Evolutionary conservation across 2,797 vertebrate genomes (phyloP), one percentile per base, ranked within the genome.

Genomic region (Alosa sapidissima): DNA sequence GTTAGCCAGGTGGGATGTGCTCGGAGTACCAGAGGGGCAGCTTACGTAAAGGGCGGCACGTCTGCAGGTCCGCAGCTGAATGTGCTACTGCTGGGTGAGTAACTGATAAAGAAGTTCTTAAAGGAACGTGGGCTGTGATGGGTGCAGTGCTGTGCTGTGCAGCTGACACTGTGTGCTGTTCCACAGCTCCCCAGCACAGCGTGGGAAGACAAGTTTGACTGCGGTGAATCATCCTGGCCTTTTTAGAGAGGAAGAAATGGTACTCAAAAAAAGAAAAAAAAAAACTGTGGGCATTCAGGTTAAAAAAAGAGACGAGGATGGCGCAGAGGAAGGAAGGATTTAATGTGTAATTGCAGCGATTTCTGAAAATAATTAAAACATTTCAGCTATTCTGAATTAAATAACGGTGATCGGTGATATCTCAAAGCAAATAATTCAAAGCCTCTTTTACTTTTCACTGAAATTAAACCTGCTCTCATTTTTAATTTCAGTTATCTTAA

Each of bases 31-130:
- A 89, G 72, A 36, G 85, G 83, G 86, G 85, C 82, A 81, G 85
- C 85, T 89, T 89, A 87, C 60, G 87, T 87, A 90, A 90, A 62
- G 41, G 81, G 81, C 84, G 87, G 72, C 81, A 84, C 48, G 90
- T 91, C 91, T 92, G 87, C 86, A 87, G 89, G 91, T 82, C 85
- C 89, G 85, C 86, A 47, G 91, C 91, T 91, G 87, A 85, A 89
- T 86, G 90, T 88, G 72, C 41, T 47, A 41, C 16, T 21, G 92
- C 91, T 90, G 91, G 92, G 89, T 94, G 93, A 94, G 93, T 91
- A 95, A 94, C 92, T 88, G 92, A 93, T 93, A 89, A 92, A 94
- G 92, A 93, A 92, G 93, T 94, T 92, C 87, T 94, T 92, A 93
- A 95, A 94, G 91, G 90, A 93, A 93, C 83, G 93, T 95, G 93